phyloP scores from a whole-genome alignment of 1,140 invertebrate genomes.

The Hypothenemus hampei region DNA sequence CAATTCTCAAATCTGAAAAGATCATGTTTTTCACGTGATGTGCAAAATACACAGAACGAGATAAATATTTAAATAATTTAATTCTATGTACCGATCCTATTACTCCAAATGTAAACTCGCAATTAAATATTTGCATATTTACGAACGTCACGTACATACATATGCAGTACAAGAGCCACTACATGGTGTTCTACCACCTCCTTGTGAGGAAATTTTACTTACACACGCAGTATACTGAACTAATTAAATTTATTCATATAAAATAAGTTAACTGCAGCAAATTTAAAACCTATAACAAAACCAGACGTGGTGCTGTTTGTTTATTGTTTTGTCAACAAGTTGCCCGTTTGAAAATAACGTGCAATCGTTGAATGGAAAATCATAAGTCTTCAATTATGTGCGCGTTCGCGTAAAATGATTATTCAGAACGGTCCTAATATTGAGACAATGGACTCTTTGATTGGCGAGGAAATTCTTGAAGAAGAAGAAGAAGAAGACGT shows the following conservation, averaged over 20 bases:
- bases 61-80: no score
- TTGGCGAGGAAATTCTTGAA: conserved; percentile 18
- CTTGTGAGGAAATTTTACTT: no score
- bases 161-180: no score
- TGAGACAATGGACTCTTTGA: conserved; percentile 13
- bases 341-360: not conserved
- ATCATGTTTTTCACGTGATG: no score
- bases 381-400: not conserved
- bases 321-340: conserved; percentile 10
- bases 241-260: not conserved
- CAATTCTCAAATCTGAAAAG: no score
- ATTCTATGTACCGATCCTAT: no score
- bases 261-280: not conserved
- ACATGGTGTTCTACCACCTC: no score
- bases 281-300: conserved; percentile 13
- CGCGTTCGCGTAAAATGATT: conserved; percentile 10
- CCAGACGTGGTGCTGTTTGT: conserved; percentile 7
- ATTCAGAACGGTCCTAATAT: conserved; percentile 3
- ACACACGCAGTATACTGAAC: no score
- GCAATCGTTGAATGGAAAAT: not conserved
- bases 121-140: no score
- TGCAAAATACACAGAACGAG: no score
- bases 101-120: no score
- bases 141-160: no score
- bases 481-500: conserved; percentile 14